Base-by-base conservation (phyloP, 2,888 invertebrate species). In the Pseudolycoriella hygida region DNA sequence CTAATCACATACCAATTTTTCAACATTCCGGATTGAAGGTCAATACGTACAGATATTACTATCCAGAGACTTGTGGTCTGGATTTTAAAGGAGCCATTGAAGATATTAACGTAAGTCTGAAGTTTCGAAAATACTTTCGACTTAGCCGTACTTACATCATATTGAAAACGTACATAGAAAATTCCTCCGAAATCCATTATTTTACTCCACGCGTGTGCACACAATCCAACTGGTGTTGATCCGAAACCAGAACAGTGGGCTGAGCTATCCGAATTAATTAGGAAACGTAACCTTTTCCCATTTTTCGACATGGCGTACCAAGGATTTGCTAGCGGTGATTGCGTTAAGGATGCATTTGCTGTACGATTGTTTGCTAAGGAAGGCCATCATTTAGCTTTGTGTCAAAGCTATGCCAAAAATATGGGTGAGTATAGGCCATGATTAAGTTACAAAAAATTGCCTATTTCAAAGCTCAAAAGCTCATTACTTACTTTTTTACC, bases 231-330 rank as follows among this genome's bases (percentile, higher is more conserved):
- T 19, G 93, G 93, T 14, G 89, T 93, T 3, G 93, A 93, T 67
- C 92, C 92, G 2, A 78, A 68, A 49, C 73, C 73, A 5, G 82
- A 85, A 46, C 89, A 94, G 60, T 98, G 97, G 97, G 69, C 75
- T 46, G 82, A 90, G 65, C 69, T 97, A 2, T 89, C 90, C 1
- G 61, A 75, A 53, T 66, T 90, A 14, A 75, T 94, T 49, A 92
- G 88, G 62, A 72, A 79, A 49, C 76, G 69, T 56, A 80, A 89
- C 45, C 63, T 96, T 17, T 84, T 84, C 60, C 87, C 93, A 20
- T 97, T 81, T 72, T 92, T 97, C 62, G 97, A 98, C 67, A 92
- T 96, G 93, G 97, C 97, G 31, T 97, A 97, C 69, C 97, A 97
- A 70, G 93, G 92, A 32, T 93, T 93, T 67, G 92, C 92, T 5